Percentiles rank a stretch among this genome's conserved stretches.
Evolutionary conservation across 30 jellyfish, hydroid and myxozoan genomes (phyloP).

Genomic region (Euphysa ruthae): DNA sequence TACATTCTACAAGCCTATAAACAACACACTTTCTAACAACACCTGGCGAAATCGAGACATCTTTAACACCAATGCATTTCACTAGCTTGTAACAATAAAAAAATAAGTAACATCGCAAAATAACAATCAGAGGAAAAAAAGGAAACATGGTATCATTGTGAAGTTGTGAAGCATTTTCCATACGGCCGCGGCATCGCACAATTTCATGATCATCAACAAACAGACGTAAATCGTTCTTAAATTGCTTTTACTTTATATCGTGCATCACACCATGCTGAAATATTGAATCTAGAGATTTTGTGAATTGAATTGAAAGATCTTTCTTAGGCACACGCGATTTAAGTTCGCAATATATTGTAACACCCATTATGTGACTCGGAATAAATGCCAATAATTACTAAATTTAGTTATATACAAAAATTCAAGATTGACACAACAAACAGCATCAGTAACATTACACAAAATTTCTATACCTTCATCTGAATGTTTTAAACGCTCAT

Average conservation of each 20-base stretch:
- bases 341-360: too few relatives aligned
- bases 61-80: conserved; percentile 13
- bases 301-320: too few relatives aligned
- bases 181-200: conserved; percentile 7
- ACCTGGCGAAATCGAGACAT: conserved; percentile 2
- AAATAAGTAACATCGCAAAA: conserved; percentile 1
- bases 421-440: not conserved
- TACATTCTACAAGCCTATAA: conserved; percentile 5
- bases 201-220: conserved; percentile 1
- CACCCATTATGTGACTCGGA: not conserved
- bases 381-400: too few relatives aligned
- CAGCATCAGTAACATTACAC: not conserved
- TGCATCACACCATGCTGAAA: too few relatives aligned
- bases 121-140: conserved; percentile 6
- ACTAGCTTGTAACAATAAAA: not conserved
- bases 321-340: too few relatives aligned
- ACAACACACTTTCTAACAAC: conserved; percentile 2
- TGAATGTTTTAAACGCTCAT: too few relatives aligned
- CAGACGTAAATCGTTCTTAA: not conserved
- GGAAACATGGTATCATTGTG: conserved; percentile 12
- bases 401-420: not conserved
- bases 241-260: too few relatives aligned
- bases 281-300: too few relatives aligned
- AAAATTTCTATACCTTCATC: not conserved
- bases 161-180: conserved; percentile 1